phyloP scores from a whole-genome alignment of 2,797 vertebrate species.

The Cirrhinus mrigala region DNA sequence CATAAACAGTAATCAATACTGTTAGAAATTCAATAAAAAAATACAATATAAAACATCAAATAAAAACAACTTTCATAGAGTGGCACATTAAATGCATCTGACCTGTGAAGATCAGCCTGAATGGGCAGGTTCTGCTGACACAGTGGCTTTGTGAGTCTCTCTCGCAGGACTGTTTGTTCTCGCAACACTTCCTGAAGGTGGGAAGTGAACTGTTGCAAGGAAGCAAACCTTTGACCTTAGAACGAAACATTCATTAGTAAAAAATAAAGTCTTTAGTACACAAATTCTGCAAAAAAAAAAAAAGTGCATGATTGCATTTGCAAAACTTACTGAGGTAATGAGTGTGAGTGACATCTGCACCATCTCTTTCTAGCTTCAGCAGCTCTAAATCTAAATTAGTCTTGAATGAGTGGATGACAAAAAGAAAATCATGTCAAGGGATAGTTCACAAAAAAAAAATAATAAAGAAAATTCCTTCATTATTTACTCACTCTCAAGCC shows the following conservation, averaged over 20 bases:
- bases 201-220: slow-evolving; percentile 81
- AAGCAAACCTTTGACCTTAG: slow-evolving; percentile 78
- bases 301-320: neutral
- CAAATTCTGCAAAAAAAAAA: neutral
- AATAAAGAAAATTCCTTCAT: neutral
- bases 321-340: slow-evolving; percentile 74
- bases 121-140: slow-evolving; percentile 84
- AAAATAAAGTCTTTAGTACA: neutral
- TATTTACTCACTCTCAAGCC: neutral
- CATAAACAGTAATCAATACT: neutral
- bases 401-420: slow-evolving; percentile 60
- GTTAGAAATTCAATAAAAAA: neutral
- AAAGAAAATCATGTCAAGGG: neutral
- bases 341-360: slow-evolving; percentile 71
- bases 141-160: slow-evolving; percentile 82
- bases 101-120: slow-evolving; percentile 87
- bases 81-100: slow-evolving; percentile 10
- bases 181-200: slow-evolving; percentile 87
- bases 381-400: slow-evolving; percentile 72
- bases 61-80: neutral
- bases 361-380: slow-evolving; percentile 67
- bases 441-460: neutral
- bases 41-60: neutral
- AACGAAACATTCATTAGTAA: slow-evolving; percentile 13
- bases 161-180: slow-evolving; percentile 81